Evolutionary conservation across 1,140 invertebrate species (phyloP).

Genomic region (Eriocheir sinensis): DNA sequence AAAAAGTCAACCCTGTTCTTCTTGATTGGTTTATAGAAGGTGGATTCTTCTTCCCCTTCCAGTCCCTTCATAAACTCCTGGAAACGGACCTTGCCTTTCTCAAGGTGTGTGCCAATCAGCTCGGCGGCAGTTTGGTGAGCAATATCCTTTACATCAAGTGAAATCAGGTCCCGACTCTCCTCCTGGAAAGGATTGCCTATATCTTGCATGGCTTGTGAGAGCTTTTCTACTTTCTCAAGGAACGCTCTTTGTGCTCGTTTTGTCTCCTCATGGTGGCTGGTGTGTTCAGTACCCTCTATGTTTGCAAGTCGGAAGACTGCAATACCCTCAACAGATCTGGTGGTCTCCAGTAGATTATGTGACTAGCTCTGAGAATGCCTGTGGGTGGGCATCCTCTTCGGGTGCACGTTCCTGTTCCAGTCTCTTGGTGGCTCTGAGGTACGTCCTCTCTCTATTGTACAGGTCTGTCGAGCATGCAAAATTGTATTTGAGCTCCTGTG

Average conservation of each 20-base stretch:
- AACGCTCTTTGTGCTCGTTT: not conserved
- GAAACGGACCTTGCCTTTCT: not conserved
- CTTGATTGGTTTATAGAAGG: constrained; percentile 32
- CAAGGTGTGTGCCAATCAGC: not conserved
- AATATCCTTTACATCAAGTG: not conserved
- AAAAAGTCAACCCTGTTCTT: not conserved
- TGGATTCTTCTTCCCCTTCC: not conserved
- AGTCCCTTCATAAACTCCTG: not conserved
- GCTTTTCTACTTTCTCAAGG: not conserved
- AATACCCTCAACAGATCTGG: too few species aligned
- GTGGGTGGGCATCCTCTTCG: not conserved
- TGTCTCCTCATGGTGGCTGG: not conserved
- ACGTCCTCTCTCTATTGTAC: not conserved
- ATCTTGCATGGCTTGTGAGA: not conserved
- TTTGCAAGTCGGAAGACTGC: not conserved
- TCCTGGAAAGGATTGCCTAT: not conserved
- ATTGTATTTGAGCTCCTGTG: constrained; percentile 8
- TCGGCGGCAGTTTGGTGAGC: not conserved
- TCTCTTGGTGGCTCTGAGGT: not conserved
- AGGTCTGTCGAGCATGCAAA: not conserved
- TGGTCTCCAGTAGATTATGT: not conserved
- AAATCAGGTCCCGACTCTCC: not conserved
- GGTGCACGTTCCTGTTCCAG: not conserved
- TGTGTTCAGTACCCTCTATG: not conserved
- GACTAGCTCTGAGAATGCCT: not conserved